Percentiles rank a stretch among this genome's conserved stretches.
phyloP scores from a whole-genome alignment of 2,113 vertebrate species.

The Copsychus sechellarum region DNA sequence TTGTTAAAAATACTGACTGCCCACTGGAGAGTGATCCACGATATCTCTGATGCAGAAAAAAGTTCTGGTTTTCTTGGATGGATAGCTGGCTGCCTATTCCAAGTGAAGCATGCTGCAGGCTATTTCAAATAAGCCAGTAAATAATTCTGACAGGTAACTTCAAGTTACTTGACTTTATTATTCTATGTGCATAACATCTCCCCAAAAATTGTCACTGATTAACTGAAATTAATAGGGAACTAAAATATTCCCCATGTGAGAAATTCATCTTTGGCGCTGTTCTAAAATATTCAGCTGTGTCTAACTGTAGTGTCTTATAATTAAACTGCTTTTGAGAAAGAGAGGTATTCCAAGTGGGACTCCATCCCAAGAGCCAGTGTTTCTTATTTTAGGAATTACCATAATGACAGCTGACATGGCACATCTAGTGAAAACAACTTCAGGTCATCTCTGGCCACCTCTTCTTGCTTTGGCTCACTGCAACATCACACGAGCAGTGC shows the following conservation, averaged over 20 bases:
- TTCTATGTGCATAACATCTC: background rate
- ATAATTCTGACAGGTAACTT: background rate
- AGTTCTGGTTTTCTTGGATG: background rate
- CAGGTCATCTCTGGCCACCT: background rate
- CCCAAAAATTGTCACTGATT: background rate
- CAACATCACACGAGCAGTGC: background rate
- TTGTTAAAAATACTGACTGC: background rate
- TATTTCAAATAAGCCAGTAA: slow-evolving; percentile 16
- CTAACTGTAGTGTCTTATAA: background rate
- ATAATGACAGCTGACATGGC: background rate
- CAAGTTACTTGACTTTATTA: background rate
- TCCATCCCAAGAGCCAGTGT: background rate
- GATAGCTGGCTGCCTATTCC: background rate
- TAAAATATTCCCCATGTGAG: background rate
- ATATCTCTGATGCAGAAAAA: background rate
- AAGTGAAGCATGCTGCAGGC: background rate
- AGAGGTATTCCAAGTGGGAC: background rate
- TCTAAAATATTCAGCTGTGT: background rate
- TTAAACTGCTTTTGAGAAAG: background rate
- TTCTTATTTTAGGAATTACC: background rate
- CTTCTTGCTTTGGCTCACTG: background rate
- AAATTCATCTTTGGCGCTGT: background rate
- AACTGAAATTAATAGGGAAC: background rate
- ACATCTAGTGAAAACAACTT: background rate
- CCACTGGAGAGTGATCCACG: background rate